Conservation (phyloP, 2,113 vertebrate genomes). For the Galbula dea region DNA sequence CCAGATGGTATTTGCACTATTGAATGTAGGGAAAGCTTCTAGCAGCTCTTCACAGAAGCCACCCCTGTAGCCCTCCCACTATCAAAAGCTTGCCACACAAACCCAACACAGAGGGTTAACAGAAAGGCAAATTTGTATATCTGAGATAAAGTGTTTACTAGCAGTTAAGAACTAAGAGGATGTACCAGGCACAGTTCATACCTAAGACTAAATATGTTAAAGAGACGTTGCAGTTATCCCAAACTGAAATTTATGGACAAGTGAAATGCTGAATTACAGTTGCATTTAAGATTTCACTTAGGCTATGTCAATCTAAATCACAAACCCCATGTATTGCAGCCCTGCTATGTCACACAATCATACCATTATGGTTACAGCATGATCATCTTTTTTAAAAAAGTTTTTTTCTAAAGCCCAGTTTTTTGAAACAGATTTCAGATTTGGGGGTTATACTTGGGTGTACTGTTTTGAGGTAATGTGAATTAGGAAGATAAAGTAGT, state of each 20-base stretch:
- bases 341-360: background rate
- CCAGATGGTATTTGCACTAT: background rate
- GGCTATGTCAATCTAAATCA: background rate
- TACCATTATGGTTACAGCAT: background rate
- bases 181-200: background rate
- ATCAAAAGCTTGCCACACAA: background rate
- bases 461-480: background rate
- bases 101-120: background rate
- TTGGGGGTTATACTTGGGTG: background rate
- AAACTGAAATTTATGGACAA: background rate
- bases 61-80: background rate
- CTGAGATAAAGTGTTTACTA: background rate
- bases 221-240: background rate
- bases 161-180: background rate
- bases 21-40: background rate
- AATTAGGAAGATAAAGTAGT: background rate
- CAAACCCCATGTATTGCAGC: background rate
- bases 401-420: background rate
- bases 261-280: background rate
- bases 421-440: background rate
- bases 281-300: background rate
- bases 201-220: background rate
- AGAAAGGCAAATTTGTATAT: background rate
- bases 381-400: background rate
- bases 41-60: background rate